Conservation (phyloP, 2,113 vertebrate species). For the Chascanopsetta lugubris region DNA sequence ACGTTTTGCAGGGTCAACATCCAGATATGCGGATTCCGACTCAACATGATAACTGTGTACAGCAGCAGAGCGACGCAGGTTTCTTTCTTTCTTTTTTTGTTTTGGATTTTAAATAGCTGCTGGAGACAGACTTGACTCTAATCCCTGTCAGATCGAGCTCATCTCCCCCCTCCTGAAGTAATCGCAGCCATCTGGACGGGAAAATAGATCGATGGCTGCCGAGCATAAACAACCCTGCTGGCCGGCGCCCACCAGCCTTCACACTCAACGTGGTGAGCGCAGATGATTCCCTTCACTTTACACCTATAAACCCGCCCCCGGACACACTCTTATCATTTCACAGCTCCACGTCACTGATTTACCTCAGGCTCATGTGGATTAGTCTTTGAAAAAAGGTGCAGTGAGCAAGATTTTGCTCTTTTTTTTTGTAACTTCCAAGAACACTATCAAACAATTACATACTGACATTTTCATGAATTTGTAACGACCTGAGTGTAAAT, state of each 20-base stretch:
- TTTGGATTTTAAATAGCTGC: not conserved
- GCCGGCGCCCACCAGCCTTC: conserved; percentile 46
- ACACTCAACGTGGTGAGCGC: conserved; percentile 38
- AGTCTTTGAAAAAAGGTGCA: too few relatives aligned
- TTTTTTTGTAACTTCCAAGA: too few relatives aligned
- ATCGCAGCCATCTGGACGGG: conserved; percentile 64
- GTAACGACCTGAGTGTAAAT: too few relatives aligned
- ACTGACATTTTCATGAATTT: too few relatives aligned
- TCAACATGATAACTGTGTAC: not conserved
- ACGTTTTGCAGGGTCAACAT: not conserved
- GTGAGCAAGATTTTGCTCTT: too few relatives aligned
- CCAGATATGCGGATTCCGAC: not conserved
- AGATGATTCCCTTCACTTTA: conserved; percentile 51
- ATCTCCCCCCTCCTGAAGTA: conserved; percentile 43
- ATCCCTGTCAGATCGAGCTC: conserved; percentile 55
- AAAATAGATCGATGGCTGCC: conserved; percentile 53
- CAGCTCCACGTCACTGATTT: conserved; percentile 59
- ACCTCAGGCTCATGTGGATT: conserved; percentile 43
- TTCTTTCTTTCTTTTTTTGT: too few relatives aligned
- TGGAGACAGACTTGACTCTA: conserved; percentile 40
- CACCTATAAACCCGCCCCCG: conserved; percentile 14
- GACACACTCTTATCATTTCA: conserved; percentile 48
- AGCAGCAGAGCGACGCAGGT: not conserved
- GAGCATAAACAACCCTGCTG: conserved; percentile 55
- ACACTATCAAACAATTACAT: too few relatives aligned